Evolutionary conservation across 2,888 invertebrate species (phyloP).

Genomic region (Xiphydria camelus): DNA sequence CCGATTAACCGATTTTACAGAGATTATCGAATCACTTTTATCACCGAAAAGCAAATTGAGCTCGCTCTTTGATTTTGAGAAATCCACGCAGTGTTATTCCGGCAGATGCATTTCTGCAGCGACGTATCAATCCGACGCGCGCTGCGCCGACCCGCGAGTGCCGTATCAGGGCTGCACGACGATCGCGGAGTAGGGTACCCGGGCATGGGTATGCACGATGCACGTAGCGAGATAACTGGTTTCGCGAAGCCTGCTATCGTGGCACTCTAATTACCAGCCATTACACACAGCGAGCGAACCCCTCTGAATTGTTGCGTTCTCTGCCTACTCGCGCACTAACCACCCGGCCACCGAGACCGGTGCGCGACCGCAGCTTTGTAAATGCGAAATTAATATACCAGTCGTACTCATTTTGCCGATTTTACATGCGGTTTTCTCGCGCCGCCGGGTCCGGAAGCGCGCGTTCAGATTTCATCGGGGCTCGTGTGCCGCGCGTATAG

Average conservation of each 20-base stretch:
- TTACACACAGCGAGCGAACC: conserved; percentile 48
- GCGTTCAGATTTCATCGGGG: too few relatives aligned
- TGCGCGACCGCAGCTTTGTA: conserved; percentile 50
- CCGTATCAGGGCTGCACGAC: conserved; percentile 1
- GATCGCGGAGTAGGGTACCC: conserved; percentile 10
- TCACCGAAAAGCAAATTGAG: too few relatives aligned
- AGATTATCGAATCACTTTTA: too few relatives aligned
- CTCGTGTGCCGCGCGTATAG: too few relatives aligned
- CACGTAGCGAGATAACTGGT: conserved; percentile 55
- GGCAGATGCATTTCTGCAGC: too few relatives aligned
- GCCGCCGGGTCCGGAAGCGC: too few relatives aligned
- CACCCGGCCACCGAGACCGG: conserved; percentile 47
- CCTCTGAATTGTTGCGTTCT: conserved; percentile 53
- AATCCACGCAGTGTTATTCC: too few relatives aligned
- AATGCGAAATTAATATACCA: conserved; percentile 52
- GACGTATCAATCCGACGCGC: conserved; percentile 32
- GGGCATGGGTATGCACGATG: conserved; percentile 47
- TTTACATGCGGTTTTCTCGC: conserved; percentile 39
- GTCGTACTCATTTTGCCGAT: conserved; percentile 43
- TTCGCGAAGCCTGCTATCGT: conserved; percentile 54
- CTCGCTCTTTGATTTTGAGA: too few relatives aligned
- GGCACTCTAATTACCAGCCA: conserved; percentile 55
- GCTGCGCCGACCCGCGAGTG: conserved; percentile 1
- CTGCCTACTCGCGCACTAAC: conserved; percentile 39
- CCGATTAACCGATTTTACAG: too few relatives aligned